Base-by-base conservation (phyloP, 2,888 invertebrate species). In the Eupithecia inturbata region DNA sequence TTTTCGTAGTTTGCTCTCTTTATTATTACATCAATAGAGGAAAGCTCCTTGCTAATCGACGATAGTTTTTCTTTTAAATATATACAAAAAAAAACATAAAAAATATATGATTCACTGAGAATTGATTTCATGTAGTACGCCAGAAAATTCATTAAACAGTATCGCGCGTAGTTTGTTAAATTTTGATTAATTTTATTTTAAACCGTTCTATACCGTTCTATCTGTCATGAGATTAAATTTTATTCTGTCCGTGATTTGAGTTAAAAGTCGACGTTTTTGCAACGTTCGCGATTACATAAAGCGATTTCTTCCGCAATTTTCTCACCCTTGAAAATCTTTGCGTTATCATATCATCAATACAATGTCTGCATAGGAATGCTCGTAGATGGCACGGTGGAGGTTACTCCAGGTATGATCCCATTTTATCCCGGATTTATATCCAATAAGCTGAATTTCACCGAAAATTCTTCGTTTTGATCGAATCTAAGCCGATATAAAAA, bases 401-500 rank as follows among this genome's bases (percentile, higher is more conserved):
- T 80, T 81, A 82, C 81, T 81, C 82, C 77, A 87, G 87, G 85
- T 87, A 86, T 87, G 87, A 90, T 89, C 89, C 88, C 83, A 88
- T 89, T 91, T 89, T 86, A 90, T 89, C 88, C 89, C 82, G 88
- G 89, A 89, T 91, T 89, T 90, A 91, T 90, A 88, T 90, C 88
- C 91, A 90, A 91, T 90, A 90, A 89, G 87, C 88, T 84, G 84
- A 87, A 91, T 88, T 86, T 87, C 84, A 77, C 74, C 78, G 82
- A 84, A 88, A 88, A 89, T 89, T 87, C 84, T 85, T 79, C 84
- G 85, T 84, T 88, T 88, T 85, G 85, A 87, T 87, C 87, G 84
- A 89, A 88, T 87, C 84, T 81, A 76, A 81, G 80, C 80, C 81
- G 84, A 83, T 83, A 83, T 83, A 81, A 84, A 84, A 85, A 80